These are phyloP conservation scores for Beaufortia kweichowensis DNA, from an alignment of 2,113 vertebrate species.

Conservation along the genomic window DNA sequence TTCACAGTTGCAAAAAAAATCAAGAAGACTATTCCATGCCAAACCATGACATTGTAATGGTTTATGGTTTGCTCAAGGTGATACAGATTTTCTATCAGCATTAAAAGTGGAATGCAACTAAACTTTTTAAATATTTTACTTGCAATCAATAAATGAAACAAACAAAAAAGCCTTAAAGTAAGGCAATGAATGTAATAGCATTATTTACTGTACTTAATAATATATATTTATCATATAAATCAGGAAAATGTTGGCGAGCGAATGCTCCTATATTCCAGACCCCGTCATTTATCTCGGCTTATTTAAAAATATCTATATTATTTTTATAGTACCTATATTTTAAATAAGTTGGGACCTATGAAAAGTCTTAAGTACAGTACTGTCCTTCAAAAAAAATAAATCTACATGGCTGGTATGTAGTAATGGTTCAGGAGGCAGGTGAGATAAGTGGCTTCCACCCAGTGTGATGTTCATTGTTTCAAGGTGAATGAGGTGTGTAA, in stretches of 20 bases:
- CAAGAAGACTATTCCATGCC: neutral
- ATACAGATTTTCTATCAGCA: neutral
- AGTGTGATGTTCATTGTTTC: neutral
- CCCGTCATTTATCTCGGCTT: neutral
- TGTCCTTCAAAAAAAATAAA: neutral
- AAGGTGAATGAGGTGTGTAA: conserved; percentile 3
- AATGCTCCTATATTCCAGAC: neutral
- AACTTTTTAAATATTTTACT: neutral
- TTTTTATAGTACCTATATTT: no score
- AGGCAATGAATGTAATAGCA: neutral
- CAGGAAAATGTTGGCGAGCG: neutral
- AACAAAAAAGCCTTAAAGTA: conserved; percentile 12
- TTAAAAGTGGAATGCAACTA: conserved; percentile 18
- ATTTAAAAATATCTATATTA: neutral
- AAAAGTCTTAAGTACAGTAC: neutral
- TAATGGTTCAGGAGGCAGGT: neutral
- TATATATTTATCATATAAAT: no score
- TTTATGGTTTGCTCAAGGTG: conserved; percentile 1
- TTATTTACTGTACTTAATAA: neutral
- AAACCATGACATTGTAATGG: neutral
- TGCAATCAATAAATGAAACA: neutral
- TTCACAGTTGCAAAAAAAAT: conserved; percentile 35
- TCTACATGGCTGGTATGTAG: neutral
- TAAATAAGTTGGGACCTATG: no score
- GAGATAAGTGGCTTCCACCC: neutral